phyloP scores from a whole-genome alignment of 2,888 invertebrate species.

The Netelia melanura region DNA sequence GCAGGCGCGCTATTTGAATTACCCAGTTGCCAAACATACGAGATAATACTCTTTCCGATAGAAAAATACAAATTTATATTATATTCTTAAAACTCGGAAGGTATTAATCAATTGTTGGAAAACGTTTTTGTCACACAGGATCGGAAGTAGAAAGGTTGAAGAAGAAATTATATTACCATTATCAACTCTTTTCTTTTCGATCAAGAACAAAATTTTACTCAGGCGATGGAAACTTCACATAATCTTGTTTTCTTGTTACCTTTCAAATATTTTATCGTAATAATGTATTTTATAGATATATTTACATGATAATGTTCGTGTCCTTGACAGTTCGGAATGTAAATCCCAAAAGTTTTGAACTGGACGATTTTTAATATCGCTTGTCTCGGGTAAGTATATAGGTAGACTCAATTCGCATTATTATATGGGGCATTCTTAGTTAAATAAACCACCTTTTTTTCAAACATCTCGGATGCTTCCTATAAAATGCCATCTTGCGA shows the following conservation, averaged over 20 bases:
- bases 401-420: conserved; percentile 45
- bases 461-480: too few species aligned
- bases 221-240: conserved; percentile 79
- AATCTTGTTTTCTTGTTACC: conserved; percentile 69
- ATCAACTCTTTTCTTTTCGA: conserved; percentile 61
- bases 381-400: conserved; percentile 23
- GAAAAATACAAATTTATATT: too few species aligned
- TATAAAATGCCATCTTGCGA: too few species aligned
- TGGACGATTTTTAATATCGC: conserved; percentile 34
- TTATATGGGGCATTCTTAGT: conserved; percentile 5
- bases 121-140: conserved; percentile 27
- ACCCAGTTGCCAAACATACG: too few species aligned
- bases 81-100: too few species aligned
- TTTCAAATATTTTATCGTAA: conserved; percentile 70
- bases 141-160: conserved; percentile 46
- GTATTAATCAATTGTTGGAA: not conserved
- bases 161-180: conserved; percentile 41
- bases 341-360: conserved; percentile 22
- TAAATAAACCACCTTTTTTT: too few species aligned
- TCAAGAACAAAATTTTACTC: conserved; percentile 78
- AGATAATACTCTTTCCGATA: too few species aligned
- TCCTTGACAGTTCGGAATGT: conserved; percentile 19
- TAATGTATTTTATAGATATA: conserved; percentile 69
- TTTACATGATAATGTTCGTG: conserved; percentile 39
- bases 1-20: too few species aligned